Evolutionary conservation across 37 sponge, comb jelly and placozoan genomes (phyloP), one percentile per base, ranked within the genome.

Genomic region (Aplysina aerophoba): DNA sequence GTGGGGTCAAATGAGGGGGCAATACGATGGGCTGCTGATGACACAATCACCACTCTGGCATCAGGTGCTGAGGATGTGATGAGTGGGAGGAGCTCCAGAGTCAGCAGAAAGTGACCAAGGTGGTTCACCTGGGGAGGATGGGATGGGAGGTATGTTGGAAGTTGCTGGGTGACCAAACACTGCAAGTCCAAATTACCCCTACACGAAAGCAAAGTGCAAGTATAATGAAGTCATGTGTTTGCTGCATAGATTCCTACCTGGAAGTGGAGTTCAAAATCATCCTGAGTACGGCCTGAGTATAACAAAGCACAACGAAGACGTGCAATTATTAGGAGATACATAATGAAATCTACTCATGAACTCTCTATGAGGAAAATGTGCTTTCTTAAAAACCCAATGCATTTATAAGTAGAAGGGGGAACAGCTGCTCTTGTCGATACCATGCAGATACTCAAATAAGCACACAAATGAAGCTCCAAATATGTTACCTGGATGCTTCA

Each of bases 1-100:
- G 33, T 61, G 16, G 81, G 83, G 34, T 85, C 85, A 60, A 84
- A 84, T 3, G 41, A 27, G 20, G 69, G 75, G 1, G 62, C 59
- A 53, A 25, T 15, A 28, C 30, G 27, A 62, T 88, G 87, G 3
- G 34, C 73, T 15, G 16, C 14, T 11, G 94, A 94, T 4, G 94
- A 90, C n/a, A 94, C 89, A 88, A 91, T 81, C 19, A 90, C 77
- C 25, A 94, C 86, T 59, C 94, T 80, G 0, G 80, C 89, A 85
- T 91, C 94, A 17, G 75, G 31, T 34, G 90, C 90, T 39, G 94
- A 87, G 57, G 80, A 59, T 80, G 85, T 0, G 50, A 94, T 15
- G 59, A 86, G 19, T 20, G 91, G 91, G 1, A 94, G 89, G 20
- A 94, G 94, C 77, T 94, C 92, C 72, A 94, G 67, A 40, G 92